Conservation (phyloP, 2,797 vertebrate species). For the Cetoscarus ocellatus region DNA sequence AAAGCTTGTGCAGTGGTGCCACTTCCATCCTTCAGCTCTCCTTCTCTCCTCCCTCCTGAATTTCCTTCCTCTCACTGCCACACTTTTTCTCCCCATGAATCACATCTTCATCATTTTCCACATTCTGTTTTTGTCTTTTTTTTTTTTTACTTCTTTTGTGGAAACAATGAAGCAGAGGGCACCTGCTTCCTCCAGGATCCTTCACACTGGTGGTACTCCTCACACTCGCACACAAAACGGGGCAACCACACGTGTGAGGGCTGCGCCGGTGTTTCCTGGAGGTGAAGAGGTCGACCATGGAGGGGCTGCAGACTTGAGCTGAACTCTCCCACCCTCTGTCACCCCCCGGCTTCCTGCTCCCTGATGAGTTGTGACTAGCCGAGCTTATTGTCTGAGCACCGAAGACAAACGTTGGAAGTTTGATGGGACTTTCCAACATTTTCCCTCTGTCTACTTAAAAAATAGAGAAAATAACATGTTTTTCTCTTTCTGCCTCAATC, state of each 20-base stretch:
- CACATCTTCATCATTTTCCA: slow-evolving; percentile 58
- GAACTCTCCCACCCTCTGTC: slow-evolving; percentile 77
- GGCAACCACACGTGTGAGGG: slow-evolving; percentile 50
- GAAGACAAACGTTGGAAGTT: slow-evolving; percentile 69
- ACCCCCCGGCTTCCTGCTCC: slow-evolving; percentile 68
- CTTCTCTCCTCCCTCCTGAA: slow-evolving; percentile 56
- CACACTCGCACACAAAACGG: slow-evolving; percentile 11
- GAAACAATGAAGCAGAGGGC: slow-evolving; percentile 78
- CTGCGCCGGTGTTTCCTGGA: slow-evolving; percentile 58
- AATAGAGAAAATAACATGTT: background rate
- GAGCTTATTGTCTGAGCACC: slow-evolving; percentile 58
- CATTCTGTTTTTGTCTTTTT: slow-evolving; percentile 16
- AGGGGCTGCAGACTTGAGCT: slow-evolving; percentile 49
- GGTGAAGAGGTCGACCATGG: slow-evolving; percentile 8
- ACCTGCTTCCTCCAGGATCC: slow-evolving; percentile 81
- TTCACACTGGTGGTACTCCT: slow-evolving; percentile 16
- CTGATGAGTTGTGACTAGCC: slow-evolving; percentile 63
- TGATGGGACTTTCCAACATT: slow-evolving; percentile 74
- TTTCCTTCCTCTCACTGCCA: slow-evolving; percentile 76
- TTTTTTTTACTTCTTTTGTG: slow-evolving; percentile 49
- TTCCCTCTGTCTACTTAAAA: background rate
- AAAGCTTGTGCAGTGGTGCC: background rate
- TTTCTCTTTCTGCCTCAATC: too few relatives aligned
- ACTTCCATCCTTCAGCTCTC: slow-evolving; percentile 37
- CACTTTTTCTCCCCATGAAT: slow-evolving; percentile 59